A percentile compares a stretch with the other conserved stretches of the same genome.
phyloP scores from a whole-genome alignment of 1,140 invertebrate genomes.

The Philopotamus ludificatus region DNA sequence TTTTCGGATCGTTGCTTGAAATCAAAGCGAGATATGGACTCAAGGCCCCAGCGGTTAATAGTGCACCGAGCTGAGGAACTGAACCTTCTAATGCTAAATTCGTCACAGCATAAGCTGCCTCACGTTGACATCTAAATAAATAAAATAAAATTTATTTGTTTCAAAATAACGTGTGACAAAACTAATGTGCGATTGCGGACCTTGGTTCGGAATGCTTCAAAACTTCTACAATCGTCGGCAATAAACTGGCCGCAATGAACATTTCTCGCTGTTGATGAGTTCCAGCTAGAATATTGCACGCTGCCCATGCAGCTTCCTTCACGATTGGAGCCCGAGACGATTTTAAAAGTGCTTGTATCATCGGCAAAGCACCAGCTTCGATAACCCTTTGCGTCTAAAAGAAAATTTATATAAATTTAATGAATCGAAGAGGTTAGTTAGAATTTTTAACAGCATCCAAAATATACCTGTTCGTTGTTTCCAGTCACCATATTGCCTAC shows the following conservation, averaged over 20 bases:
- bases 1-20: constrained; percentile 73
- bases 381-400: constrained; percentile 87
- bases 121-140: constrained; percentile 86
- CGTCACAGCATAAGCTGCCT: constrained; percentile 97
- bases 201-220: constrained; percentile 75
- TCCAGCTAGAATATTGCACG: constrained; percentile 98
- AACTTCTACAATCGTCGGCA: constrained; percentile 69
- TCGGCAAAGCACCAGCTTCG: constrained; percentile 71
- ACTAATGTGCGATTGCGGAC: constrained; percentile 57
- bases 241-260: constrained; percentile 83
- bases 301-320: constrained; percentile 96
- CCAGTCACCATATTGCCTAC: constrained; percentile 89
- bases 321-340: constrained; percentile 73
- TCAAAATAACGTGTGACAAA: background rate
- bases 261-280: constrained; percentile 93
- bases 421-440: background rate
- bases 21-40: constrained; percentile 83
- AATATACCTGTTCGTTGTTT: constrained; percentile 66
- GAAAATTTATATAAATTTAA: constrained; percentile 43
- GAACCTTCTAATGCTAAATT: constrained; percentile 96
- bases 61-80: constrained; percentile 76
- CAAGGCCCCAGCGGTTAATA: constrained; percentile 84
- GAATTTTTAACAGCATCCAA: background rate
- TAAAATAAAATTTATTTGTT: background rate
- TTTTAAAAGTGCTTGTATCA: constrained; percentile 70